Evolutionary conservation across 2,113 vertebrate genomes (phyloP), one percentile per base, ranked within the genome.

Genomic region (Calidris pygmaea): DNA sequence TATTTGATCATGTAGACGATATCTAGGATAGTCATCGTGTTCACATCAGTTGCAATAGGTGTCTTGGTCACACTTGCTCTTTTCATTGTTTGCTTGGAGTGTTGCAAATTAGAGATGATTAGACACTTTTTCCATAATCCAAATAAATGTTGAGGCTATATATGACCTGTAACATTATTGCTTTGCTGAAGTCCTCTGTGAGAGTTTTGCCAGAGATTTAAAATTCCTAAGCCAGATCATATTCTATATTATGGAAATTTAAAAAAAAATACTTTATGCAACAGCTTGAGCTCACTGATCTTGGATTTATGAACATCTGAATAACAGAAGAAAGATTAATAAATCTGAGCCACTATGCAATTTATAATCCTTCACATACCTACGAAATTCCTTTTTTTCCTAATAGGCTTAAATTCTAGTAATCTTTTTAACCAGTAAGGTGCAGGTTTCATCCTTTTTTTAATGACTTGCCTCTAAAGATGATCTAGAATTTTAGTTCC

Each of bases 321-420:
- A 47, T 62, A 81, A 58, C 35, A 67, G 72, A 92, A 47, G 78
- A 67, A 94, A 85, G 84, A 73, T 43, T 65, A 34, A 67, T 95
- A 13, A 70, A 74, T 77, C 35, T 3, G 16, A 83, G 41, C 10
- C 59, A 29, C 45, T 79, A 3, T 77, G 34, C 17, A 79, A 21
- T 63, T 85, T 86, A 56, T 90, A 93, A 71, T 65, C 23, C 10
- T 90, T 73, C 47, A 47, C 7, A 26, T 77, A 84, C 26, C 48
- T 86, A n/a, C 43, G 55, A 53, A 88, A 68, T 66, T 16, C 21
- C 21, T 14, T 77, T 81, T 75, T 87, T 68, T 27, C 26, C 11
- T 41, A 66, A 47, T 53, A 67, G 23, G 6, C 16, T 87, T 82
- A 60, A 17, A 58, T 94, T 50, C 24, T 50, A 66, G 6, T 55